phyloP scores from a whole-genome alignment of 2,113 vertebrate species.

The Cottus gobio region DNA sequence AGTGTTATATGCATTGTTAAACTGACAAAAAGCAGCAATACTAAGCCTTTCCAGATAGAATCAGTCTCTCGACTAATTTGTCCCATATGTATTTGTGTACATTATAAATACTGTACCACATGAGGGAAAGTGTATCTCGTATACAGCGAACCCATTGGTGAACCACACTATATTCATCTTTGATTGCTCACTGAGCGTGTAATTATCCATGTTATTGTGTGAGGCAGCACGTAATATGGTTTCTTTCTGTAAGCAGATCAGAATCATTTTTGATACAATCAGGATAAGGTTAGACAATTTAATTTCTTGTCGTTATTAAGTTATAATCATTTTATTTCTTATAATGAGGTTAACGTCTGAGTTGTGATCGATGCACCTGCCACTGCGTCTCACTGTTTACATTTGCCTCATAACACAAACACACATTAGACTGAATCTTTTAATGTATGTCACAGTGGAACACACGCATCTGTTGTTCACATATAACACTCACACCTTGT shows the following conservation, averaged over 20 bases:
- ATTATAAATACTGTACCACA: background rate
- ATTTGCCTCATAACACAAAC: background rate
- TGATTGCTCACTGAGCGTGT: constrained; percentile 11
- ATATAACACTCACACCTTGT: background rate
- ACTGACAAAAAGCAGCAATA: background rate
- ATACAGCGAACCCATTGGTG: background rate
- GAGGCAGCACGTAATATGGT: constrained; percentile 23
- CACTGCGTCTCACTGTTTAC: background rate
- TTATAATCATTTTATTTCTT: constrained; percentile 38
- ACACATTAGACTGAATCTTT: background rate
- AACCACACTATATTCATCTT: constrained; percentile 11
- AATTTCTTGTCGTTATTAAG: constrained; percentile 29
- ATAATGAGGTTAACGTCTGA: constrained; percentile 17
- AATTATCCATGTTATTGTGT: constrained; percentile 7
- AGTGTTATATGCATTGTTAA: background rate
- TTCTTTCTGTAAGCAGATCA: constrained; percentile 24
- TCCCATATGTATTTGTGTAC: background rate
- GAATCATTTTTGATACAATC: constrained; percentile 36
- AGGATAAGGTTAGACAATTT: constrained; percentile 28
- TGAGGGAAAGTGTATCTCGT: background rate
- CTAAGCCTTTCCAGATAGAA: background rate
- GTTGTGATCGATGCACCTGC: constrained; percentile 18
- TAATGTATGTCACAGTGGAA: constrained; percentile 3
- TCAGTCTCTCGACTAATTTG: background rate
- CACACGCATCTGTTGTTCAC: constrained; percentile 4